Base-by-base conservation (phyloP, 2,888 invertebrate genomes). In the Agelastica alni region DNA sequence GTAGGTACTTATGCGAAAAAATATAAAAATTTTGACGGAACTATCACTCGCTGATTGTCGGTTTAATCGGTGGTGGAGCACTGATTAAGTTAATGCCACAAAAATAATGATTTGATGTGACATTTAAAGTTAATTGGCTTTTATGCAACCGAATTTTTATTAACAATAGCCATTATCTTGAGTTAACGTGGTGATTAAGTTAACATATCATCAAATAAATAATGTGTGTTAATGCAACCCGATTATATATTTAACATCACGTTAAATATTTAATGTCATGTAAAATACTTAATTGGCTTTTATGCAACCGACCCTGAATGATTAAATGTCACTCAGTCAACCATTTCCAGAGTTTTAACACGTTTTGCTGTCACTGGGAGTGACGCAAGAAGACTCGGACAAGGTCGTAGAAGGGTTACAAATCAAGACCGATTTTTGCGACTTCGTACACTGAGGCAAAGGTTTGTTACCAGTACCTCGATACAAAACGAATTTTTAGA, bases 221-320 rank as follows among this genome's bases (percentile, higher is more conserved):
- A 22, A 22, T 7, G 22, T 4, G 4, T 4, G 22, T 22, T 22
- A 5, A 22, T 22, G 22, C 22, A 22, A 22, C 22, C 22, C 22
- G 22, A 22, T 22, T 5, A 4, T 7, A 22, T 22, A 22, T 22
- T 22, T 22, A 22, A 22, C 22, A 7, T 22, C 22, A 22, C 22
- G 22, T 22, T 22, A 22, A 22, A 22, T 22, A 22, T 22, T 22
- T n/a, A n/a, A n/a, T n/a, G n/a, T n/a, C n/a, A n/a, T n/a, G n/a
- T n/a, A n/a, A n/a, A n/a, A n/a, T n/a, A 22, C 22, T 22, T 22
- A 22, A 22, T 22, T 22, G 22, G 22, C 22, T 22, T 48, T 47
- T 56, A 43, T 52, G n/a, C n/a, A n/a, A n/a, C n/a, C n/a, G n/a
- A n/a, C n/a, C n/a, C n/a, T n/a, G n/a, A n/a, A n/a, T n/a, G n/a